Conservation (phyloP, 2,797 vertebrate species). For the Agapornis canus region DNA sequence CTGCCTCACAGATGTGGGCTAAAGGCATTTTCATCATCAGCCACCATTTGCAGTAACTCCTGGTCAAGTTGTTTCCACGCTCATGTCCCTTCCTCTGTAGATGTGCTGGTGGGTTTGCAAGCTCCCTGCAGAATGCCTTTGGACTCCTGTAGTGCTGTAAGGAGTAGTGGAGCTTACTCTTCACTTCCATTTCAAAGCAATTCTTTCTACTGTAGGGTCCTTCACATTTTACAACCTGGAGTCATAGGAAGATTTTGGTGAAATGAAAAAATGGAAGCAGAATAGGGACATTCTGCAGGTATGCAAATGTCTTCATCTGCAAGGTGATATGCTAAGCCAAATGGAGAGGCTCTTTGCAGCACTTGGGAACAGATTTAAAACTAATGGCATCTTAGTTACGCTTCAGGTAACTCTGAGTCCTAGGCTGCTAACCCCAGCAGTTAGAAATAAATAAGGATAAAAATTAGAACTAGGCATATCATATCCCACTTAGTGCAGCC, state of each 20-base stretch:
- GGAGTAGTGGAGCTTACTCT: neutral
- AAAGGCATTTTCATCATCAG: neutral
- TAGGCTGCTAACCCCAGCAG: neutral
- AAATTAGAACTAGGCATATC: neutral
- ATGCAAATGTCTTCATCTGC: neutral
- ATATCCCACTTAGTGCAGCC: neutral
- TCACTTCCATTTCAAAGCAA: neutral
- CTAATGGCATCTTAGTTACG: slow-evolving; percentile 22
- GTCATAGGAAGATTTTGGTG: neutral
- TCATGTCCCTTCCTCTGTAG: accelerated
- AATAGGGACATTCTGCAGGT: neutral
- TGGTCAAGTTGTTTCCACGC: neutral
- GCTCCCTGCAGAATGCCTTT: neutral
- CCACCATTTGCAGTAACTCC: neutral
- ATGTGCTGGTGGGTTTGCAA: neutral
- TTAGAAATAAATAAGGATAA: slow-evolving; percentile 35
- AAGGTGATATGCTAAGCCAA: neutral
- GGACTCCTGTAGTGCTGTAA: neutral
- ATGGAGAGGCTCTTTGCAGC: neutral
- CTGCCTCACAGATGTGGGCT: neutral
- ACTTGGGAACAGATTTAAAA: slow-evolving; percentile 1
- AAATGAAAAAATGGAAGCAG: neutral
- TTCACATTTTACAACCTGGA: neutral
- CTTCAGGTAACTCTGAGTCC: slow-evolving; percentile 1
- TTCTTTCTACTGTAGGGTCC: neutral